Evolutionary conservation across 2,888 invertebrate genomes (phyloP).

Genomic region (Herminia tarsipennalis): DNA sequence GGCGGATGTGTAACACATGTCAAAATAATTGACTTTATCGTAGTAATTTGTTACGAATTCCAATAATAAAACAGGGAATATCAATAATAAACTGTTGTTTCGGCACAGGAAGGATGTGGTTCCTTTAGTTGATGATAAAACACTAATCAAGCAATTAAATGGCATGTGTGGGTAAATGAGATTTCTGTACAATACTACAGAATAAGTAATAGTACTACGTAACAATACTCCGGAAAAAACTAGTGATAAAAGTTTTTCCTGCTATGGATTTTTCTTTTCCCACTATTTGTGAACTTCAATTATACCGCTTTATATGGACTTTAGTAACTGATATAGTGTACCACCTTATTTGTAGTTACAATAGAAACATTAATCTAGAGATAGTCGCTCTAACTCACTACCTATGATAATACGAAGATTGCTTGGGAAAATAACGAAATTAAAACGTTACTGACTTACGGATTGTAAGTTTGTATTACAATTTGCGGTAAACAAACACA

Average conservation of each 20-base stretch:
- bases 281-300: too few species aligned
- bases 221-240: too few species aligned
- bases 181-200: conserved; percentile 20
- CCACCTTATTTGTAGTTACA: conserved; percentile 26
- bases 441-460: conserved; percentile 10
- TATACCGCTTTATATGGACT: too few species aligned
- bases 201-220: too few species aligned
- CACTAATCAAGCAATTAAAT: conserved; percentile 38
- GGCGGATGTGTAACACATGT: neutral
- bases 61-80: neutral
- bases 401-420: conserved; percentile 10
- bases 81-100: conserved; percentile 18
- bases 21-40: neutral
- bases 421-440: conserved; percentile 15
- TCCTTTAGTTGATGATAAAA: conserved; percentile 28
- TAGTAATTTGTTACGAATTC: neutral
- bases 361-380: conserved; percentile 28
- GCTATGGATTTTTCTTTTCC: too few species aligned
- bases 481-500: conserved; percentile 24
- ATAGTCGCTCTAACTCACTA: conserved; percentile 18
- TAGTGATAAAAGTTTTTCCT: too few species aligned
- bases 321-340: conserved; percentile 5
- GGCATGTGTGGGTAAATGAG: conserved; percentile 35
- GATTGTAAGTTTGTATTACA: conserved; percentile 21
- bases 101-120: conserved; percentile 39